Evolutionary conservation across 2,888 invertebrate genomes (phyloP).

Genomic region (Abrostola triplasia): DNA sequence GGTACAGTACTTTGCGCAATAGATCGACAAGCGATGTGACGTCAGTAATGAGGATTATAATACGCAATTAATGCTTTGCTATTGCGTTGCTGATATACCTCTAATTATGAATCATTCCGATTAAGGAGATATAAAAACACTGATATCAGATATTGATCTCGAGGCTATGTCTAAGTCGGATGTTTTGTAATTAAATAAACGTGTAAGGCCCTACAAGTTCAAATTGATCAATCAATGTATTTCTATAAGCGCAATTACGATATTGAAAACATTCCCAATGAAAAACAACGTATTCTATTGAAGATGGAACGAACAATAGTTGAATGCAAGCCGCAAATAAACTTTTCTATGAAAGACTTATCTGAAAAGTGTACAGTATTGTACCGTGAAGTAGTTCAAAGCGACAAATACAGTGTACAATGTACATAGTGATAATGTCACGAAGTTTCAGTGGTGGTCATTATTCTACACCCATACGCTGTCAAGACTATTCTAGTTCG

Average conservation of each 20-base stretch:
- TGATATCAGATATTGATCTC: slow-evolving; percentile 31
- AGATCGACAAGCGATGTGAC: slow-evolving; percentile 16
- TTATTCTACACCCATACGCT: slow-evolving; percentile 25
- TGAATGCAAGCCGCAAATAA: no score
- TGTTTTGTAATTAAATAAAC: no score
- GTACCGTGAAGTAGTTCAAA: not conserved
- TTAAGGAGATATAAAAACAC: slow-evolving; percentile 24
- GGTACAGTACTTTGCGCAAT: slow-evolving; percentile 50
- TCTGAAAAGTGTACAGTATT: no score
- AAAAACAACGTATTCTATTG: no score
- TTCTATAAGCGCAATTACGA: no score
- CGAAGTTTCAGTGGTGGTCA: slow-evolving; percentile 5
- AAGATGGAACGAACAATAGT: no score
- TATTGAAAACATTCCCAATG: no score
- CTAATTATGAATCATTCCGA: slow-evolving; percentile 6
- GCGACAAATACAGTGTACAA: slow-evolving; percentile 8
- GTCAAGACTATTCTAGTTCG: slow-evolving; percentile 27
- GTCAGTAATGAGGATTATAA: slow-evolving; percentile 9
- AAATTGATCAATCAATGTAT: no score
- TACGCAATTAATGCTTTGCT: slow-evolving; percentile 22
- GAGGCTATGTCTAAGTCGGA: not conserved
- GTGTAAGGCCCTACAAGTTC: no score
- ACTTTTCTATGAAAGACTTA: no score
- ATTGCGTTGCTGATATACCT: slow-evolving; percentile 12
- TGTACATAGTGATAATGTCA: slow-evolving; percentile 16